Percentiles rank a stretch among this genome's conserved stretches.
phyloP scores from a whole-genome alignment of 1,140 invertebrate species.

The Hesperophylax magnus region DNA sequence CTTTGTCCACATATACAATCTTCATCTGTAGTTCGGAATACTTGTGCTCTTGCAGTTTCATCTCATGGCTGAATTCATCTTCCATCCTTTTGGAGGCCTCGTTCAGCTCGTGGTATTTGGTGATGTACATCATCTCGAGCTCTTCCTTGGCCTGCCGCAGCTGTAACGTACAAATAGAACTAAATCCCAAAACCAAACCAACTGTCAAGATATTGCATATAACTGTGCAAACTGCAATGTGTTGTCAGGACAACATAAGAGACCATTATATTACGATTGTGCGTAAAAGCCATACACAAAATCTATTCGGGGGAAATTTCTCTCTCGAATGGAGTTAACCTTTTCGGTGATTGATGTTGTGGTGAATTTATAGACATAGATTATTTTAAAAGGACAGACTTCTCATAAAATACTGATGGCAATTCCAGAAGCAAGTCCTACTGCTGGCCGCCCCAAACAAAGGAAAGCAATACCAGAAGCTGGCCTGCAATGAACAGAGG shows the following conservation, averaged over 20 bases:
- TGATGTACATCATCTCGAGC: constrained; percentile 63
- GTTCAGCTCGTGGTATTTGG: constrained; percentile 63
- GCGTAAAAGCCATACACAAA: not conserved
- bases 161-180: constrained; percentile 15
- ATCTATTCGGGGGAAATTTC: too few relatives aligned
- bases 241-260: too few relatives aligned
- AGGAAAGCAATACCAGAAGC: too few relatives aligned
- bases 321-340: too few relatives aligned
- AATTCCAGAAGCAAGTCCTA: too few relatives aligned
- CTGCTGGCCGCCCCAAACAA: too few relatives aligned
- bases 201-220: not conserved
- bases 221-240: not conserved
- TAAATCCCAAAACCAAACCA: not conserved
- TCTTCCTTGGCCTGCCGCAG: constrained; percentile 59
- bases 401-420: too few relatives aligned
- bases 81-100: constrained; percentile 62
- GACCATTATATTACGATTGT: too few relatives aligned
- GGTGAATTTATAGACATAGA: too few relatives aligned
- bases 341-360: too few relatives aligned
- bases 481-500: too few relatives aligned
- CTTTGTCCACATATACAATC: constrained; percentile 41
- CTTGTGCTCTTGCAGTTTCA: constrained; percentile 47
- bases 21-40: constrained; percentile 43
- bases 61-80: constrained; percentile 61
- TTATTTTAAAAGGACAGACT: too few relatives aligned